Conservation (phyloP, 2,888 invertebrate species). For the Agrotis puta region DNA sequence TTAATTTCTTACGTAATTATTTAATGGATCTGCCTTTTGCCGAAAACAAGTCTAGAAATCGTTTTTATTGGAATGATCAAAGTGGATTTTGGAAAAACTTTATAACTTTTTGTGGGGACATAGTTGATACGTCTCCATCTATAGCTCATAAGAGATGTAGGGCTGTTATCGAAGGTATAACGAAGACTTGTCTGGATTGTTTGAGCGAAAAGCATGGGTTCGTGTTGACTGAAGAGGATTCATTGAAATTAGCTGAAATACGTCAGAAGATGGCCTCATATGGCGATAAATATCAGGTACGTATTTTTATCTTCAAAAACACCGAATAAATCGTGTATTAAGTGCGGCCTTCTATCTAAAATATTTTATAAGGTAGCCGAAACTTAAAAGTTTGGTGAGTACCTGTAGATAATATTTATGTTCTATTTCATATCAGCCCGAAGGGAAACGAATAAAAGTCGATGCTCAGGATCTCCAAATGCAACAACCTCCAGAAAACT, state of each 20-base stretch:
- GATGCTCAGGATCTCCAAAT: constrained; percentile 25
- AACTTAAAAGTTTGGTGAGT: neutral
- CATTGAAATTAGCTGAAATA: constrained; percentile 70
- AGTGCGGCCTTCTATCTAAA: neutral
- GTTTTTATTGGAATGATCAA: constrained; percentile 80
- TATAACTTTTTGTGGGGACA: constrained; percentile 76
- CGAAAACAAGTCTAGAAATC: constrained; percentile 57
- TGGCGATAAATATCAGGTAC: constrained; percentile 73
- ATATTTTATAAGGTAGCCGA: neutral
- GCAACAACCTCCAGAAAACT: constrained; percentile 78
- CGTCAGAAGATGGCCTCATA: constrained; percentile 70
- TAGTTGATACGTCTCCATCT: constrained; percentile 80
- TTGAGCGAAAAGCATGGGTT: constrained; percentile 74
- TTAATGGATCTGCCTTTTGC: constrained; percentile 80
- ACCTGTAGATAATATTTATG: neutral
- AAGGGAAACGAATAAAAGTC: constrained; percentile 6
- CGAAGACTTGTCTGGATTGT: constrained; percentile 75
- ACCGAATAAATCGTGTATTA: neutral
- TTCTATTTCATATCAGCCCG: constrained; percentile 17
- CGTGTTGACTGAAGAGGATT: constrained; percentile 69
- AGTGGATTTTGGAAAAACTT: constrained; percentile 82
- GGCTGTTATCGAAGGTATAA: constrained; percentile 76
- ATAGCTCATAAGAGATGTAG: constrained; percentile 79
- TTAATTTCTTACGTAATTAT: constrained; percentile 75
- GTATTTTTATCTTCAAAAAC: neutral